A percentile compares a stretch with the other conserved stretches of the same genome.
Conservation (phyloP, 37 sponge, comb jelly and placozoan genomes). For the Sycon ciliatum region DNA sequence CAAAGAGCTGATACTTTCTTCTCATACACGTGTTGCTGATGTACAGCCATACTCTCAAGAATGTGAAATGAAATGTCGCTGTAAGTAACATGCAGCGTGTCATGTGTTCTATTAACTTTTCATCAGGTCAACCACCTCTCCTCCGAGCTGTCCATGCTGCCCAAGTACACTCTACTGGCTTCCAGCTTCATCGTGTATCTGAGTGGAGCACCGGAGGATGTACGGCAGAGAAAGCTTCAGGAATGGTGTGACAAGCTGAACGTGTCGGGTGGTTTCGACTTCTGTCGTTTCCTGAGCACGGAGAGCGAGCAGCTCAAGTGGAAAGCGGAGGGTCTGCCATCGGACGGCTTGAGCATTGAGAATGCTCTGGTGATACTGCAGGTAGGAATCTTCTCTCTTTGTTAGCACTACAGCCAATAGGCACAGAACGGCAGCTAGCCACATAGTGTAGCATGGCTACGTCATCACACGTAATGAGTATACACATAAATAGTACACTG, state of each 20-base stretch:
- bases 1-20: no score
- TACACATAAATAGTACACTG: no score
- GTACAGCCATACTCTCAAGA: no score
- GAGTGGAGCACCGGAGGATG: slow-evolving; percentile 56
- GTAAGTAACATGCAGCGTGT: slow-evolving; percentile 1
- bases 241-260: slow-evolving; percentile 48
- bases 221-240: slow-evolving; percentile 29
- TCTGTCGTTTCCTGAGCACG: slow-evolving; percentile 65
- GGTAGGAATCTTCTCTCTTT: slow-evolving; percentile 1
- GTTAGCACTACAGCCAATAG: no score
- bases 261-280: slow-evolving; percentile 44
- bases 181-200: slow-evolving; percentile 79
- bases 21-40: no score
- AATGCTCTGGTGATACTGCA: slow-evolving; percentile 76
- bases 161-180: slow-evolving; percentile 55
- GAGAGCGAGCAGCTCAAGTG: slow-evolving; percentile 83
- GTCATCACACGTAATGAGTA: no score
- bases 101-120: neutral
- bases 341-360: slow-evolving; percentile 81
- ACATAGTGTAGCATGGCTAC: no score
- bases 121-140: slow-evolving; percentile 38
- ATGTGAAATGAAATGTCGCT: no score
- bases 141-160: slow-evolving; percentile 67
- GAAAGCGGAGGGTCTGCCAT: slow-evolving; percentile 91
- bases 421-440: no score